These are phyloP conservation scores for Tragulus kanchil DNA, from an alignment of 2,113 vertebrate species.

Conservation along the genomic window DNA sequence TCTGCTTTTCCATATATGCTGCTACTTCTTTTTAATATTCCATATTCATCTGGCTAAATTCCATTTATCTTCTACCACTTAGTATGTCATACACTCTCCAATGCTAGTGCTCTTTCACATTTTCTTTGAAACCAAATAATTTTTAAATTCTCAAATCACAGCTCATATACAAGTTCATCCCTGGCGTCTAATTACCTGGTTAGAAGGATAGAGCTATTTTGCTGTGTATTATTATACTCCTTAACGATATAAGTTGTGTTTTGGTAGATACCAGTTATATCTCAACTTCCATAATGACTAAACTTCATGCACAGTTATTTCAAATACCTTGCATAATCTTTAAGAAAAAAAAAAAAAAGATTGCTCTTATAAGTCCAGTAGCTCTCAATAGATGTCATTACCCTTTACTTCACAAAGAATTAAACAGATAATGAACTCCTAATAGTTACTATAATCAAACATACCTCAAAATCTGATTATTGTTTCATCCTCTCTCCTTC, in stretches of 20 bases:
- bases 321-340: neutral
- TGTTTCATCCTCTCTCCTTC: neutral
- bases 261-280: neutral
- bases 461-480: neutral
- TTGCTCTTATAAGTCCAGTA: neutral
- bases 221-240: neutral
- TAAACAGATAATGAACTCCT: neutral
- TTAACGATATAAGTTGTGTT: neutral
- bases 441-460: neutral
- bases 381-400: neutral
- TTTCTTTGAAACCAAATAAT: neutral
- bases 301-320: neutral
- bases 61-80: neutral
- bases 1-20: neutral
- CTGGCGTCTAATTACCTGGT: neutral
- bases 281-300: neutral
- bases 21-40: neutral
- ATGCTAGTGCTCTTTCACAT: neutral
- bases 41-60: neutral
- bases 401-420: neutral
- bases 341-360: constrained; percentile 13
- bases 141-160: neutral
- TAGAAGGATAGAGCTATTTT: neutral
- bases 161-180: neutral
- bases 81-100: neutral